A percentile compares a stretch with the other conserved stretches of the same genome.
These are phyloP conservation scores for Drosophila tsacasi DNA, from an alignment of 1,140 invertebrate genomes.

Conservation along the genomic window DNA sequence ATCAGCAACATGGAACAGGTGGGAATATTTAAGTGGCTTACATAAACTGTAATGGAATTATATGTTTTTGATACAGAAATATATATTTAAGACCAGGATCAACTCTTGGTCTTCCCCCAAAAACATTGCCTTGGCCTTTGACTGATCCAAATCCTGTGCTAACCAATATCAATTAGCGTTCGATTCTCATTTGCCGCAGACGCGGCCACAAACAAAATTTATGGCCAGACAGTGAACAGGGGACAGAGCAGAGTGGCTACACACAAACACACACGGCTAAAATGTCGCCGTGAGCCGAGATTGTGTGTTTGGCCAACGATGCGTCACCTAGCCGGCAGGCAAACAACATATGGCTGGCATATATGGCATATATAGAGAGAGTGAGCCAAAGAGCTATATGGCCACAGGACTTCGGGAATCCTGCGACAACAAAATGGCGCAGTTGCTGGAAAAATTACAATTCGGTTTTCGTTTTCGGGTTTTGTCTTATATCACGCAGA, in stretches of 20 bases:
- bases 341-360: slow-evolving; percentile 38
- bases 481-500: slow-evolving; percentile 78
- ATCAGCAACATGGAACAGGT: neutral
- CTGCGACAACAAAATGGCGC: slow-evolving; percentile 43
- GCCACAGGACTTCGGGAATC: slow-evolving; percentile 15
- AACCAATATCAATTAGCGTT: slow-evolving; percentile 41
- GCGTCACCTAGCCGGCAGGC: slow-evolving; percentile 53
- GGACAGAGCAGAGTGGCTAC: neutral
- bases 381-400: neutral
- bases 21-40: neutral
- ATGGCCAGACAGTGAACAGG: slow-evolving; percentile 22
- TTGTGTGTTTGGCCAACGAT: slow-evolving; percentile 50
- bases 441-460: slow-evolving; percentile 68
- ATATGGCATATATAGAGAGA: neutral
- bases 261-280: slow-evolving; percentile 6
- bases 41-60: neutral
- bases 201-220: slow-evolving; percentile 39
- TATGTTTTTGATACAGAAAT: neutral
- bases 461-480: slow-evolving; percentile 56
- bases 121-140: slow-evolving; percentile 1
- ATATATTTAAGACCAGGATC: neutral
- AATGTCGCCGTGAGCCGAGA: slow-evolving; percentile 14
- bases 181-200: slow-evolving; percentile 29
- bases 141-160: neutral
- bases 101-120: neutral